These are phyloP conservation scores for Octomys mimax DNA, from an alignment of 2,797 vertebrate species.

Conservation along the genomic window DNA sequence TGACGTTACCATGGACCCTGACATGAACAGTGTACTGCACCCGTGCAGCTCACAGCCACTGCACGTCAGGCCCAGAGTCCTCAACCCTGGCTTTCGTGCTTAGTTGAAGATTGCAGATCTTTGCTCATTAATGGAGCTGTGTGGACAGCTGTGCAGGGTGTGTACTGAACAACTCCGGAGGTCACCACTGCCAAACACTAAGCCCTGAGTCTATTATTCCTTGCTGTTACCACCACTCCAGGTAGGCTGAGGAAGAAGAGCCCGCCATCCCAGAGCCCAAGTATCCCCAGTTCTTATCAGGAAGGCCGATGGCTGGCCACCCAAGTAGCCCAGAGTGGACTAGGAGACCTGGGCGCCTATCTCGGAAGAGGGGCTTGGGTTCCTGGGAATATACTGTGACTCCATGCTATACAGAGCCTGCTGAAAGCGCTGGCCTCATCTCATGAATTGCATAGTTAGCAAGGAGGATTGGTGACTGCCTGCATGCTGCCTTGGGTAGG, in stretches of 20 bases:
- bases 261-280: background rate
- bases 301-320: conserved; percentile 72
- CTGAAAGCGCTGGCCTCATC: conserved; percentile 37
- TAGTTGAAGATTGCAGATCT: background rate
- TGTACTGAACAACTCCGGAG: background rate
- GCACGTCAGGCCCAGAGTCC: background rate
- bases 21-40: background rate
- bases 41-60: background rate
- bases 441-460: conserved; percentile 18
- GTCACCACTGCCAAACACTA: background rate
- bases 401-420: background rate
- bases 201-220: background rate
- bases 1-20: background rate
- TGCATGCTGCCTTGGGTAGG: background rate
- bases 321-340: conserved; percentile 69
- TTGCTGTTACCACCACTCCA: background rate
- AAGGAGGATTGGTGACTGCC: background rate
- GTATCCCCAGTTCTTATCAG: conserved; percentile 61
- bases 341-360: conserved; percentile 60
- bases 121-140: background rate
- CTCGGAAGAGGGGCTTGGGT: conserved; percentile 45
- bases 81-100: background rate
- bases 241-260: background rate
- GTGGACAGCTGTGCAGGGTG: background rate
- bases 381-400: conserved; percentile 75